These are phyloP conservation scores for Metaphire vulgaris DNA, from an alignment of 1,140 invertebrate species.

Conservation along the genomic window DNA sequence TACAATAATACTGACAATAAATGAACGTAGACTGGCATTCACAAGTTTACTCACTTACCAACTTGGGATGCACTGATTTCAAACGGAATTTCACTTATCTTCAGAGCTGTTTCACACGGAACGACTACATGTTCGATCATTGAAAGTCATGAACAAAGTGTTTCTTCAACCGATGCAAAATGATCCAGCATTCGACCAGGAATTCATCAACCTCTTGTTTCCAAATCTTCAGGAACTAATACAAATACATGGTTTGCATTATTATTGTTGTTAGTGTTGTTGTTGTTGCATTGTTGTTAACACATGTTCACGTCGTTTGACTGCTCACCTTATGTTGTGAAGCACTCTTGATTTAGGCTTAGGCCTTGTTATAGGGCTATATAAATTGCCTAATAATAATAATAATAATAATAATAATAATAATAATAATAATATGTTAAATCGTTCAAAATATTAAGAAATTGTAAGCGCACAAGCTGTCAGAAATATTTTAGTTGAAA, in stretches of 20 bases:
- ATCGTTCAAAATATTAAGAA: too few relatives aligned
- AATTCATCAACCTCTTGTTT: constrained; percentile 78
- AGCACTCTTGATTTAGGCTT: too few relatives aligned
- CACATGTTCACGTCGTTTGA: too few relatives aligned
- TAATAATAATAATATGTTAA: not conserved
- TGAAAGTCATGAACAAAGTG: constrained; percentile 82
- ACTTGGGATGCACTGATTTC: too few relatives aligned
- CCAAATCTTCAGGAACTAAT: constrained; percentile 79
- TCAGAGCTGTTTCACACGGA: constrained; percentile 95
- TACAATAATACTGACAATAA: not conserved
- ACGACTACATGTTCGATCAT: constrained; percentile 82
- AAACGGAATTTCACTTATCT: too few relatives aligned
- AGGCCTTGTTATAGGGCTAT: too few relatives aligned
- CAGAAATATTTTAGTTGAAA: too few relatives aligned
- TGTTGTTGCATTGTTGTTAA: too few relatives aligned
- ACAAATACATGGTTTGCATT: constrained; percentile 45
- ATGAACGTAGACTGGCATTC: not conserved
- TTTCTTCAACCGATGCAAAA: constrained; percentile 76
- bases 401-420: not conserved
- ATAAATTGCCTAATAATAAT: not conserved
- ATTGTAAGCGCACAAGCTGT: too few relatives aligned
- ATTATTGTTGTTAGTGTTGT: too few relatives aligned
- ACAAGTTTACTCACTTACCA: not conserved
- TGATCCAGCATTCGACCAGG: constrained; percentile 60
- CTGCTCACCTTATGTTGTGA: too few relatives aligned